Conservation (phyloP, 2,888 invertebrate genomes). For the Drymonia ruficornis region DNA sequence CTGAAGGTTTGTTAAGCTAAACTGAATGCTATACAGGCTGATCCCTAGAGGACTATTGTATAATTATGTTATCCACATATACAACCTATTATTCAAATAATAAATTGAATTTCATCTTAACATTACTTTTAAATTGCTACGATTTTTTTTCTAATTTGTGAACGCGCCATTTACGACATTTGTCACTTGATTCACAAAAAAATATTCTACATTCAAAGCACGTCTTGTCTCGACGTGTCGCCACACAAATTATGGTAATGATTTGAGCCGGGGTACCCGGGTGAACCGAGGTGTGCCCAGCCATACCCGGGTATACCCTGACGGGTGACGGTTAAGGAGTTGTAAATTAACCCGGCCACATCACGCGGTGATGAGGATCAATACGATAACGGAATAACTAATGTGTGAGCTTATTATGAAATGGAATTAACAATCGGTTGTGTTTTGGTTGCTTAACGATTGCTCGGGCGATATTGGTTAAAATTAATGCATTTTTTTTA, state of each 20-base stretch:
- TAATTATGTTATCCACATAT: no score
- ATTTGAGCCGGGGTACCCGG: slow-evolving; percentile 9
- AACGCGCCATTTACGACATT: no score
- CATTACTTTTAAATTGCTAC: no score
- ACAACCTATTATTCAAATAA: no score
- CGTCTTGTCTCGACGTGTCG: slow-evolving; percentile 29
- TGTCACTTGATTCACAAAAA: background rate
- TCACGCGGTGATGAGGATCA: slow-evolving; percentile 36
- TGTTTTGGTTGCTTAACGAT: background rate
- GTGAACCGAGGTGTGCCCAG: slow-evolving; percentile 12
- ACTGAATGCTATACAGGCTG: no score
- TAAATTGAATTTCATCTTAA: no score
- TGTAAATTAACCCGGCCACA: slow-evolving; percentile 45
- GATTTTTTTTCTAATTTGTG: no score
- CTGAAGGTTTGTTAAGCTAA: no score
- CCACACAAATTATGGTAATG: slow-evolving; percentile 30
- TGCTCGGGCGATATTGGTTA: background rate
- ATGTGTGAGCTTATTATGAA: slow-evolving; percentile 9
- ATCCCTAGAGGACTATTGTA: no score
- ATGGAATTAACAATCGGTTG: background rate
- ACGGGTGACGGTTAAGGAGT: slow-evolving; percentile 42
- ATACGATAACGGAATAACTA: slow-evolving; percentile 27
- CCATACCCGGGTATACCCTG: slow-evolving; percentile 13
- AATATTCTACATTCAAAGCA: slow-evolving; percentile 21
- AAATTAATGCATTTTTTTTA: no score